Base-by-base conservation (phyloP, 30 jellyfish, hydroid and myxozoan genomes). In the Cassiopea xamachana region DNA sequence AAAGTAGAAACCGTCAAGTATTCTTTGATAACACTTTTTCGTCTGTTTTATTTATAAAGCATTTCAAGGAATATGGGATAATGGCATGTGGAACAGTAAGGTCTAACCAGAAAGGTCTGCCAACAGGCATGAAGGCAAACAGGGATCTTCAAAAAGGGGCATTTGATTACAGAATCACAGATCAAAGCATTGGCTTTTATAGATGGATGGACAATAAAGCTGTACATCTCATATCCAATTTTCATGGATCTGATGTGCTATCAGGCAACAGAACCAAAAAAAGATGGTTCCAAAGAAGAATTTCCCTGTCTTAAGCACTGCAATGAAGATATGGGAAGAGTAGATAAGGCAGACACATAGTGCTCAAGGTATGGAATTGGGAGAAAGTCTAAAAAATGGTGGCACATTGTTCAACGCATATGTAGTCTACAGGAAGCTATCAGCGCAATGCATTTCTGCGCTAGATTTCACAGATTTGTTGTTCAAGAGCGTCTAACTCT, bases 171-270 rank as follows among this genome's bases (percentile, higher is more conserved):
- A 60, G 93, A 43, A 69, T 92, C 16, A 60, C 98, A 72, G 75
- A 74, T 17, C 14, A 73, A 55, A 92, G 86, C 44, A 86, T 84
- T 76, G 83, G 59, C 49, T 77, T 8, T 58, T 91, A 84, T 61
- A 90, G 75, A 61, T 90, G 97, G 97, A 90, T 79, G 94, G 95
- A 90, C 97, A 83, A 70, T 51, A 91, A 61, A 55, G 75, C 97
- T 15, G 97, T 91, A 12, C 89, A 68, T 84, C 10, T 92, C 49
- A 79, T 92, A 47, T 92, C 96, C 15, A 92, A 92, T 75, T 92
- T 75, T 70, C 93, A 92, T 72, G 98, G 96, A 19, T 75, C 89
- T 48, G 96, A 77, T 15, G 70, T 72, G 60, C n/a, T 86, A 16
- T 60, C 93, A 1, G 86, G 85, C 19, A 76, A 18, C 77, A 91